Evolutionary conservation across 1,140 invertebrate species (phyloP).

Genomic region (Paraescarpia echinospica): DNA sequence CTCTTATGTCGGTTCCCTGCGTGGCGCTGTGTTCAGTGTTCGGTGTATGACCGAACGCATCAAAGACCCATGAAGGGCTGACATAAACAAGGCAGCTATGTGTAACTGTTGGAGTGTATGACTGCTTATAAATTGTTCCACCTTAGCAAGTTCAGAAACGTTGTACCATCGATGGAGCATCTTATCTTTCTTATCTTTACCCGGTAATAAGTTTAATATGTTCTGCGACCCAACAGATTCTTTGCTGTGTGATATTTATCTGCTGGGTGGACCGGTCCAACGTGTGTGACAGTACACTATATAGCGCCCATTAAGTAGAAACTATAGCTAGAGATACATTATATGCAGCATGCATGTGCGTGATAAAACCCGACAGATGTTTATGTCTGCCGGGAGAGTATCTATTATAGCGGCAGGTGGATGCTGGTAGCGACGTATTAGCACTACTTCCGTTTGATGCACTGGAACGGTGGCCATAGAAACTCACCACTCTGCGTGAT

Average conservation of each 20-base stretch:
- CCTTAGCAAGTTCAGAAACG: neutral
- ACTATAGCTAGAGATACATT: neutral
- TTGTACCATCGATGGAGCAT: neutral
- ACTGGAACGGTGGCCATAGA: neutral
- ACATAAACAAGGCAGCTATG: neutral
- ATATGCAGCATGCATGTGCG: neutral
- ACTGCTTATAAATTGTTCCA: neutral
- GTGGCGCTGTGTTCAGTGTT: neutral
- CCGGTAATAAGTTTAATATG: neutral
- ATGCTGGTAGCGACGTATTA: neutral
- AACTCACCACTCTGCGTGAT: neutral
- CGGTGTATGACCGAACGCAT: neutral
- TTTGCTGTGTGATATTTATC: neutral
- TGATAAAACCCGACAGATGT: neutral
- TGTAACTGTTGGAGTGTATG: neutral
- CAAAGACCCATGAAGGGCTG: neutral
- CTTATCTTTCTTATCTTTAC: neutral
- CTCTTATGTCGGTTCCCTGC: neutral
- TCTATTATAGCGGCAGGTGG: neutral
- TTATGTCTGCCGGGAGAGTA: neutral
- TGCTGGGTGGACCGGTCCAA: neutral
- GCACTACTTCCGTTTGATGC: neutral
- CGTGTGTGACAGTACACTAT: neutral
- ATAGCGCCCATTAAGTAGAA: neutral
- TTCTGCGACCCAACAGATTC: neutral